Base-by-base conservation (phyloP, 2,113 vertebrate genomes). In the Calidris pygmaea region DNA sequence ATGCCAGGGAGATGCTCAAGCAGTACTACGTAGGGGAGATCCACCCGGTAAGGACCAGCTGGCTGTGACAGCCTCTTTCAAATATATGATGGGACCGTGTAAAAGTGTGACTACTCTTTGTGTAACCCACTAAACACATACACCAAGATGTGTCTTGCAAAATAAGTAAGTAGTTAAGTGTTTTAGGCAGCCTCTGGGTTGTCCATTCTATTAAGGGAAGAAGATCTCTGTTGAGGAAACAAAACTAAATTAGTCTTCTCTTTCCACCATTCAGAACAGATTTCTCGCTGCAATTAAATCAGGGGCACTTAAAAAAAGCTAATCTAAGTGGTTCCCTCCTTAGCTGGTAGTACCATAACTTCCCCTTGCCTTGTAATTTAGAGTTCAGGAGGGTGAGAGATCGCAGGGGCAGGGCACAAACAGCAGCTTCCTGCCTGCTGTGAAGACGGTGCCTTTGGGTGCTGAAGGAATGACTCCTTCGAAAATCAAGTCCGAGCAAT, bases 1-100 rank as follows among this genome's bases (percentile, higher is more conserved):
- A 99, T 62, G 99, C 99, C 96, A 98, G 98, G 93, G 99, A 99
- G 58, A 99, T 99, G 99, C 99, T 99, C 6, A 97, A 98, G 92
- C 98, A 99, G 95, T 99, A 98, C 97, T 99, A 97, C 72, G 91
- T 99, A 6, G 99, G 99, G 50, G 99, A 99, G 83, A 70, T 99
- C 55, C 98, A 99, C 71, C 97, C 98, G 98, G 99, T 99, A 98
- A 98, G 98, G 91, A 24, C 73, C 32, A 10, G 41, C 32, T 45
- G 73, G 60, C 34, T n/a, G 43, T 14, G 17, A 53, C n/a, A 23
- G 37, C 58, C 12, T 17, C n/a, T 30, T 20, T 48, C 43, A 43
- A 3, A 20, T 10, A 8, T 4, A 5, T 11, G 12, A 9, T 48
- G 41, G 52, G 55, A 43, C 22, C 14, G 39, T 26, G 39, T 68